These are phyloP conservation scores for Drosophila orena DNA, from an alignment of 1,140 invertebrate genomes.

Conservation along the genomic window DNA sequence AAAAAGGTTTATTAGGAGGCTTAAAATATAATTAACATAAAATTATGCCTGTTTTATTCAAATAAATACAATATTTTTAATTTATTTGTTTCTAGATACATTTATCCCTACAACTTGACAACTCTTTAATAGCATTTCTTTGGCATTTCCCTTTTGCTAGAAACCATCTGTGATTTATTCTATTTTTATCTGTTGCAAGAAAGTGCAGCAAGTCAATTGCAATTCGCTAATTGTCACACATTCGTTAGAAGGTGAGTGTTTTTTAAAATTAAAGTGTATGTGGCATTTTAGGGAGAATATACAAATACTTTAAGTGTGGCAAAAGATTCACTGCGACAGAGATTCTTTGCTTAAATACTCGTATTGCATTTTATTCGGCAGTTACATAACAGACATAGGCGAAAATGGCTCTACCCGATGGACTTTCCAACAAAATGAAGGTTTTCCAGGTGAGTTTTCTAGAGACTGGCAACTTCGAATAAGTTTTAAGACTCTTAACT, in stretches of 20 bases:
- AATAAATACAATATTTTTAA: background rate
- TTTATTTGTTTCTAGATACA: background rate
- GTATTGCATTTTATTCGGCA: constrained; percentile 31
- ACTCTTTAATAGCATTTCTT: constrained; percentile 23
- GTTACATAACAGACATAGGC: constrained; percentile 70
- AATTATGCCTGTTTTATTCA: background rate
- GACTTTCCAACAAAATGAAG: constrained; percentile 74
- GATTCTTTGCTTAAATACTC: background rate
- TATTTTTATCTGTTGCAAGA: constrained; percentile 63
- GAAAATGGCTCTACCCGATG: constrained; percentile 79
- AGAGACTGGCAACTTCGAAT: fast-evolving
- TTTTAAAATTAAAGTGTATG: no score
- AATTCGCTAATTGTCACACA: constrained; percentile 23
- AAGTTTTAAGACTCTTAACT: background rate
- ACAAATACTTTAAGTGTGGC: no score
- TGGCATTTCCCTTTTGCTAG: constrained; percentile 3
- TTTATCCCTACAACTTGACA: constrained; percentile 11
- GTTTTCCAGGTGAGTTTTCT: constrained; percentile 70
- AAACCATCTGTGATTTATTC: constrained; percentile 50
- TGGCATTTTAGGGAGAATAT: background rate
- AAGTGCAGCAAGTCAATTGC: constrained; percentile 46
- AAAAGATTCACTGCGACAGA: no score
- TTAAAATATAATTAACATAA: background rate
- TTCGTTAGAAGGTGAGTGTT: constrained; percentile 29
- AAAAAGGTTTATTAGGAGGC: background rate